Conservation (phyloP, 1,140 invertebrate species). For the Ruditapes philippinarum region DNA sequence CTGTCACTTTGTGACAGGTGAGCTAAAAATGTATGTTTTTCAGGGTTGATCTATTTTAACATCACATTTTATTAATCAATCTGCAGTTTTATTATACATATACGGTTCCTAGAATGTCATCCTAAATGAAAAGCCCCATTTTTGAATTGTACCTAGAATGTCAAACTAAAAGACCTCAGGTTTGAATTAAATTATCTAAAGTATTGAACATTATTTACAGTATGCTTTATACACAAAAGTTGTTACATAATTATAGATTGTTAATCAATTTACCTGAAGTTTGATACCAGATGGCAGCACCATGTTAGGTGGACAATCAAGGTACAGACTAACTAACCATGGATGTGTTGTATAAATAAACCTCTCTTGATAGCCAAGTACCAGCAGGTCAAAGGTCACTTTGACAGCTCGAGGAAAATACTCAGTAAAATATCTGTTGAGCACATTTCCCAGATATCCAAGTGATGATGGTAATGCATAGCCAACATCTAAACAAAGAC, state of each 20-base stretch:
- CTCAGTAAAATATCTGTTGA: constrained; percentile 80
- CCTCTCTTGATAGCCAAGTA: constrained; percentile 73
- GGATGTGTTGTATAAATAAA: constrained; percentile 83
- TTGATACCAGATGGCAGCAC: constrained; percentile 72
- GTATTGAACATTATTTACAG: too few species aligned
- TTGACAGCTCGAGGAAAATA: constrained; percentile 79
- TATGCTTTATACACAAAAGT: too few species aligned
- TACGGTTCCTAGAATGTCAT: too few species aligned
- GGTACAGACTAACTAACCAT: constrained; percentile 82
- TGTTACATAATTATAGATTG: too few species aligned
- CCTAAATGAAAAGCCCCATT: too few species aligned
- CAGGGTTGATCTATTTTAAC: too few species aligned
- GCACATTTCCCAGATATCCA: constrained; percentile 77
- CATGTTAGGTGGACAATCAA: constrained; percentile 80
- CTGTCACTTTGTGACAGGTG: too few species aligned
- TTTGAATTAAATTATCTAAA: too few species aligned
- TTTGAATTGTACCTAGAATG: not conserved
- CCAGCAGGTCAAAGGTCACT: constrained; percentile 66
- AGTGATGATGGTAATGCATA: constrained; percentile 69
- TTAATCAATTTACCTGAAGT: constrained; percentile 70
- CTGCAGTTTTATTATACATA: too few species aligned
- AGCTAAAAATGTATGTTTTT: too few species aligned
- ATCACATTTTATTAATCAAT: too few species aligned
- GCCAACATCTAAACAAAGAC: constrained; percentile 81
- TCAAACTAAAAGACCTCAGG: too few species aligned